Evolutionary conservation across 2,888 invertebrate genomes (phyloP).

Genomic region (Torymus auratus): DNA sequence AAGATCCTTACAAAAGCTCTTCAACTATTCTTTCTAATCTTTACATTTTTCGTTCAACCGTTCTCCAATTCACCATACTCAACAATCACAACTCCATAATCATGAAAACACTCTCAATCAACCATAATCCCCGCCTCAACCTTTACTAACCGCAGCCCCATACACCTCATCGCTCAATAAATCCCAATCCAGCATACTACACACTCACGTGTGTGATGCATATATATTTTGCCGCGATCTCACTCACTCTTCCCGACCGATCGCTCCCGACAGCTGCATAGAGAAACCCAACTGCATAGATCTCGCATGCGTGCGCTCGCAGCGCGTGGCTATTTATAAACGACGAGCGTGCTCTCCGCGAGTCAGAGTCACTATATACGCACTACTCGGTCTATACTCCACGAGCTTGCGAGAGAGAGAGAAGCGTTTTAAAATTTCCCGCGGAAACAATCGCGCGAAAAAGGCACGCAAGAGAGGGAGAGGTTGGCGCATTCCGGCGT

Average conservation of each 20-base stretch:
- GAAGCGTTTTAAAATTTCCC: conserved; percentile 46
- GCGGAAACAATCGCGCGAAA: conserved; percentile 29
- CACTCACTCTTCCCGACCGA: conserved; percentile 1
- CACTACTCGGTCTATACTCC: too few relatives aligned
- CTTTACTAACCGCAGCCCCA: too few relatives aligned
- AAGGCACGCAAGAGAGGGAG: neutral
- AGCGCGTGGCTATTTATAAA: conserved; percentile 65
- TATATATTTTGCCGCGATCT: neutral
- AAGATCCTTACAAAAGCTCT: too few relatives aligned
- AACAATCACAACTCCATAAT: too few relatives aligned
- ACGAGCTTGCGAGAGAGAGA: neutral
- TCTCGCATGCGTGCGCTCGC: neutral
- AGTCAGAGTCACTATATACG: too few relatives aligned
- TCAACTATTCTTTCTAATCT: too few relatives aligned
- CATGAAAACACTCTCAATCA: too few relatives aligned
- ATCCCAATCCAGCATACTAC: too few relatives aligned
- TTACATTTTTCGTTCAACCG: neutral
- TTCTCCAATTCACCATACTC: neutral
- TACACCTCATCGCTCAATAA: too few relatives aligned
- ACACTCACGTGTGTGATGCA: neutral
- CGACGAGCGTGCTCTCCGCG: neutral
- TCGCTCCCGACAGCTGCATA: conserved; percentile 33
- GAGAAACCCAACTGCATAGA: conserved; percentile 52
- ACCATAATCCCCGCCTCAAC: too few relatives aligned
- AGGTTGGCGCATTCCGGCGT: conserved; percentile 24